phyloP scores from a whole-genome alignment of 2,113 vertebrate genomes.

The Lycaon pictus region DNA sequence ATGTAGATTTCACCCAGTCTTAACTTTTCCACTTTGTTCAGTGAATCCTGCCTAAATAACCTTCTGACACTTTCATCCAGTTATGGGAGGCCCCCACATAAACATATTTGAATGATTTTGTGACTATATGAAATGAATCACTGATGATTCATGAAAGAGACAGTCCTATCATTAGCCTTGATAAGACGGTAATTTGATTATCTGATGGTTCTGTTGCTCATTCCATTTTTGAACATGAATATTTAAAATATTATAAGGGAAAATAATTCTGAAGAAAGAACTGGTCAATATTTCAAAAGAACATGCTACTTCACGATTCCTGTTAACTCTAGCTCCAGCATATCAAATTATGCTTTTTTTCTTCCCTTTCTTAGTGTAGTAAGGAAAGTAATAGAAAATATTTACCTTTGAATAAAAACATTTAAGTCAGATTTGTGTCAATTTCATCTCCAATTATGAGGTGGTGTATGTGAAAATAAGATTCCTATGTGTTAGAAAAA shows the following conservation, averaged over 20 bases:
- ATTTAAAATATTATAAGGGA: slow-evolving; percentile 85
- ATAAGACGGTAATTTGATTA: slow-evolving; percentile 87
- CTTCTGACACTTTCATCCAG: slow-evolving; percentile 50
- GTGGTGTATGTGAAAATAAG: slow-evolving; percentile 32
- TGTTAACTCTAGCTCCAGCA: slow-evolving; percentile 60
- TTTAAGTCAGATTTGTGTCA: slow-evolving; percentile 58
- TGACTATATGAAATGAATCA: slow-evolving; percentile 75
- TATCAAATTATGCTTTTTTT: slow-evolving; percentile 50
- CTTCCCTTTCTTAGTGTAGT: neutral
- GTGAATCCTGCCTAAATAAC: slow-evolving; percentile 12
- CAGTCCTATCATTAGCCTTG: slow-evolving; percentile 84
- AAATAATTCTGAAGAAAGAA: slow-evolving; percentile 81
- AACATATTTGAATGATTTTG: slow-evolving; percentile 76
- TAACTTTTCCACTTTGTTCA: slow-evolving; percentile 39
- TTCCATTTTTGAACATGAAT: slow-evolving; percentile 87
- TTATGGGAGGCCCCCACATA: neutral
- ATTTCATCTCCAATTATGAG: slow-evolving; percentile 17
- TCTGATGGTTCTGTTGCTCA: slow-evolving; percentile 85
- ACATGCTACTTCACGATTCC: slow-evolving; percentile 64
- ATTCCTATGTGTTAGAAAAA: slow-evolving; percentile 27
- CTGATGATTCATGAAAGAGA: slow-evolving; percentile 82
- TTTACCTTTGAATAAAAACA: slow-evolving; percentile 33
- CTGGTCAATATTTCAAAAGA: slow-evolving; percentile 80
- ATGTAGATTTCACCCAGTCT: neutral
- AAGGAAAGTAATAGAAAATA: slow-evolving; percentile 66